These are phyloP conservation scores for Alentia gelatinosa DNA, from an alignment of 2,888 invertebrate genomes.

Conservation along the genomic window DNA sequence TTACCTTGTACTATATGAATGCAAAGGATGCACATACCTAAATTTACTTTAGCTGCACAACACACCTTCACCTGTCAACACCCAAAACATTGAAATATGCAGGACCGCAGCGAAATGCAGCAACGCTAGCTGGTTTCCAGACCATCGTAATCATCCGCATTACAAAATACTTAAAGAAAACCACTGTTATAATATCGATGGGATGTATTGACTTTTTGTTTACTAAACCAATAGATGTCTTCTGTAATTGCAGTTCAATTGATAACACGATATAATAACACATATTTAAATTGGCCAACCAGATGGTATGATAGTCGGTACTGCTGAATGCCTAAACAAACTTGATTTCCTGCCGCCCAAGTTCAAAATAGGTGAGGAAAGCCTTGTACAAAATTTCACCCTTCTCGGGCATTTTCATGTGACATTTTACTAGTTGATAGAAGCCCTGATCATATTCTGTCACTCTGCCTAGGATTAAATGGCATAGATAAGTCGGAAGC, in stretches of 20 bases:
- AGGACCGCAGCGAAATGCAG: background rate
- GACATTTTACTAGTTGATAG: no score
- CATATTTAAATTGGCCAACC: background rate
- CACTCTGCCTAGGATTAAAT: no score
- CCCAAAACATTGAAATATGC: background rate
- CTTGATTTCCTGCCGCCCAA: background rate
- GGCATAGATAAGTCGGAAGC: no score
- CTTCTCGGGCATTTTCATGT: no score
- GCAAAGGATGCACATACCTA: background rate
- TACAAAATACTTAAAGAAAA: no score
- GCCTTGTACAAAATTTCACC: background rate
- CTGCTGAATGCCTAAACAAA: background rate
- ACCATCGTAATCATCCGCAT: background rate
- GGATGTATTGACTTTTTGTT: no score
- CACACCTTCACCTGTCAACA: background rate
- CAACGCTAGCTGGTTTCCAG: background rate
- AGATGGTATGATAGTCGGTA: background rate
- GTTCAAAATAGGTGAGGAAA: slow-evolving; percentile 22
- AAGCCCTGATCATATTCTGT: no score
- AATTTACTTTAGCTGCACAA: background rate
- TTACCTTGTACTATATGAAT: no score
- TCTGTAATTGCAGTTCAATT: background rate
- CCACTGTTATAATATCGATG: no score
- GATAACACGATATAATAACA: background rate
- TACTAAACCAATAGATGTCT: no score